Evolutionary conservation across 1,140 invertebrate genomes (phyloP).

Genomic region (Diuraphis noxia): DNA sequence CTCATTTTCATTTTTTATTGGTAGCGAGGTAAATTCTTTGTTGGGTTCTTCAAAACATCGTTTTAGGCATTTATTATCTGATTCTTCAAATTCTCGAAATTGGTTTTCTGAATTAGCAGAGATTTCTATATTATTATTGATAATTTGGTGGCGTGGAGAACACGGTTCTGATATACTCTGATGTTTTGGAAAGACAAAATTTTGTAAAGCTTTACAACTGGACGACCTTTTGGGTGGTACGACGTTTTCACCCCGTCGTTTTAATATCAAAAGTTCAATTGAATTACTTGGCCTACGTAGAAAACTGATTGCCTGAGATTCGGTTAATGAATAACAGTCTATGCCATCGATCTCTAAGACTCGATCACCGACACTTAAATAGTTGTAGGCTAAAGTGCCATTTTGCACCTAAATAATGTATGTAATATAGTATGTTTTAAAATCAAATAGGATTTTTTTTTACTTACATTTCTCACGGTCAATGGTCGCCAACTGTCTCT

Average conservation of each 20-base stretch:
- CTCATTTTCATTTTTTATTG: neutral
- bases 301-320: constrained; percentile 50
- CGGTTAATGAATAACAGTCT: constrained; percentile 45
- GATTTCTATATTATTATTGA: neutral
- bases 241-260: constrained; percentile 42
- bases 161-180: neutral
- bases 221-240: constrained; percentile 44
- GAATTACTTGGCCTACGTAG: constrained; percentile 45
- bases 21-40: neutral
- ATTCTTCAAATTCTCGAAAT: neutral
- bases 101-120: neutral
- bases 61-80: neutral
- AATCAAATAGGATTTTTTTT: neutral
- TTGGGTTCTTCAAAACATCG: neutral
- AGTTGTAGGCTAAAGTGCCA: constrained; percentile 55
- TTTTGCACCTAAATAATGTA: constrained; percentile 52
- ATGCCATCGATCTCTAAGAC: constrained; percentile 55
- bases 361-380: constrained; percentile 55
- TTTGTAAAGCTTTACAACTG: constrained; percentile 40
- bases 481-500: constrained; percentile 54
- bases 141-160: neutral
- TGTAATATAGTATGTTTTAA: neutral
- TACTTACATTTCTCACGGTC: constrained; percentile 55
- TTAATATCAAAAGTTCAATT: constrained; percentile 54
- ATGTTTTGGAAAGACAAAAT: constrained; percentile 20